phyloP scores from a whole-genome alignment of 2,888 invertebrate genomes.

The Diplazon laetatorius region DNA sequence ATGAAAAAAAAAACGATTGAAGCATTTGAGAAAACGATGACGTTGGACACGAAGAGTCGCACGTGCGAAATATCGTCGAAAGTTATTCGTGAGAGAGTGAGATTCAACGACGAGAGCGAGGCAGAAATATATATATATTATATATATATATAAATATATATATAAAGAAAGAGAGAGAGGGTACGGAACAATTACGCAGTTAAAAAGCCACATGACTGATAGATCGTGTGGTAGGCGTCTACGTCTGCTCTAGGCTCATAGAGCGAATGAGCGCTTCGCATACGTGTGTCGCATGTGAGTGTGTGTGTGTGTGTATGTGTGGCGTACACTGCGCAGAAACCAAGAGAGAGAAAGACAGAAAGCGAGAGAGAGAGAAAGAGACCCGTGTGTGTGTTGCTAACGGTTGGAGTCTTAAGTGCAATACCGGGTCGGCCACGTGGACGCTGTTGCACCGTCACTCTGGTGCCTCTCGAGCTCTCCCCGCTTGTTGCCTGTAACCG shows the following conservation, averaged over 20 bases:
- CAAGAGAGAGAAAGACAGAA: neutral
- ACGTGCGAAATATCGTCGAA: too few relatives aligned
- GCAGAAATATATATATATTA: too few relatives aligned
- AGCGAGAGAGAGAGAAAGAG: neutral
- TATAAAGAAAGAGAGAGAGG: too few relatives aligned
- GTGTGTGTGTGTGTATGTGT: neutral
- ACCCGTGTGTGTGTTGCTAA: constrained; percentile 17
- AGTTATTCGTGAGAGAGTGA: too few relatives aligned
- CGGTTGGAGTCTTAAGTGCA: constrained; percentile 50
- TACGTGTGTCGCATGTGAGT: neutral
- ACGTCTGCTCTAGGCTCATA: constrained; percentile 1
- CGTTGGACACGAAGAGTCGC: too few relatives aligned
- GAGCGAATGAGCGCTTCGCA: neutral
- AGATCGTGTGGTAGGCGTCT: constrained; percentile 31
- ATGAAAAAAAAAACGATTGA: too few relatives aligned
- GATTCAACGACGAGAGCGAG: too few relatives aligned
- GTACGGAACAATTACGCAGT: constrained; percentile 13
- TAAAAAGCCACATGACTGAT: constrained; percentile 35
- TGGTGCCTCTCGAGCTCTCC: constrained; percentile 44
- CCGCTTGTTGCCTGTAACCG: constrained; percentile 68
- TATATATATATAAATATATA: too few relatives aligned
- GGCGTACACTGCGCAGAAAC: too few relatives aligned
- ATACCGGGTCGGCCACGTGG: constrained; percentile 55
- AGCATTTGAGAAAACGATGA: too few relatives aligned
- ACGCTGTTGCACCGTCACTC: constrained; percentile 63